Evolutionary conservation across 2,797 vertebrate species (phyloP).

Genomic region (Periparus ater): DNA sequence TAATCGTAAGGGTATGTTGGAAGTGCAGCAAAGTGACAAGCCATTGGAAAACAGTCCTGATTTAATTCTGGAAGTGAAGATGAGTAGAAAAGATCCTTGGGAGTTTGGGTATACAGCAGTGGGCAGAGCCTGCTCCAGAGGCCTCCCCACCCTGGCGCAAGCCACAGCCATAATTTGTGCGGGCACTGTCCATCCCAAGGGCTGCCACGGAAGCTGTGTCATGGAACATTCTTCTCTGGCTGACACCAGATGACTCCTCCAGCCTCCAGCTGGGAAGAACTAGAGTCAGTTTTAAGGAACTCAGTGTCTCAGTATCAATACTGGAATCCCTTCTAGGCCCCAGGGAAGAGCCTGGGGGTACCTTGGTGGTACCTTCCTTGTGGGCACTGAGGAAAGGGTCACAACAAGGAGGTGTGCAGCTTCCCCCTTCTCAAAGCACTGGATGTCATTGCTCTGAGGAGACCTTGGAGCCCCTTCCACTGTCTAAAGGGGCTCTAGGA

Average conservation of each 20-base stretch:
- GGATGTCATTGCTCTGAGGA: neutral
- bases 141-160: neutral
- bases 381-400: neutral
- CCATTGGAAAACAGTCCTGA: neutral
- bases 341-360: neutral
- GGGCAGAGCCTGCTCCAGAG: neutral
- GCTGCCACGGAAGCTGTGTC: neutral
- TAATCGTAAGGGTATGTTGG: neutral
- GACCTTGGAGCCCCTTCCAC: neutral
- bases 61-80: neutral
- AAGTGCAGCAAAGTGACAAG: neutral
- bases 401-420: neutral
- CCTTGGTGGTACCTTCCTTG: neutral
- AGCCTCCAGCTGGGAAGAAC: neutral
- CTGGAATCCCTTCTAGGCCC: neutral
- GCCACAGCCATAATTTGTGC: neutral
- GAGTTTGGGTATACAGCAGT: neutral
- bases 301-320: neutral
- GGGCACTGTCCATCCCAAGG: neutral
- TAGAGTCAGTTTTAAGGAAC: neutral
- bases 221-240: constrained; percentile 24
- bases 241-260: constrained; percentile 21
- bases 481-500: neutral
- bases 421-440: neutral
- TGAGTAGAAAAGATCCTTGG: neutral